These are phyloP conservation scores for Luscinia luscinia DNA, from an alignment of 2,797 vertebrate species.

Conservation along the genomic window DNA sequence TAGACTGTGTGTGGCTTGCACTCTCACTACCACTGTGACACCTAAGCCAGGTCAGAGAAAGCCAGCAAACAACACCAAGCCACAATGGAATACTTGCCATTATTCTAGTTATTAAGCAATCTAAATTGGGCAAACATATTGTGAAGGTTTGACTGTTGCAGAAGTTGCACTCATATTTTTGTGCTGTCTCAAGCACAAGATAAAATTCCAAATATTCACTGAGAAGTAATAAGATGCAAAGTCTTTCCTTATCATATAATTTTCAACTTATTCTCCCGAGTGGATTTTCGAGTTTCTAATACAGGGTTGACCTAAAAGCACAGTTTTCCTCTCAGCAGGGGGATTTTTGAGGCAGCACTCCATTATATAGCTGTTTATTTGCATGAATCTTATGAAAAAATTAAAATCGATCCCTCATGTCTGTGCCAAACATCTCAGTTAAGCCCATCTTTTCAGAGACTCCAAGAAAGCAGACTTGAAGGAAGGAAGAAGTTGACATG, in stretches of 20 bases:
- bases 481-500: background rate
- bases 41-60: background rate
- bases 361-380: slow-evolving; percentile 7
- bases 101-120: background rate
- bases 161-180: background rate
- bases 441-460: background rate
- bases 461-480: background rate
- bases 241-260: background rate
- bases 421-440: background rate
- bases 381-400: background rate
- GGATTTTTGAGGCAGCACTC: background rate
- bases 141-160: background rate
- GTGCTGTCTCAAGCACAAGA: background rate
- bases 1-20: background rate
- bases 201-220: background rate
- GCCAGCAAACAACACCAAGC: background rate
- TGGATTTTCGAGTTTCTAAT: slow-evolving; percentile 21
- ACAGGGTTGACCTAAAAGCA: background rate
- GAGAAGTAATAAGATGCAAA: slow-evolving; percentile 13
- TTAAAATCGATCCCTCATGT: background rate
- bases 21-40: background rate
- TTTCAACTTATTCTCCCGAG: background rate
- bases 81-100: background rate
- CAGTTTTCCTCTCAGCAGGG: background rate
- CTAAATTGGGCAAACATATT: background rate